These are phyloP conservation scores for Diplazon laetatorius DNA, from an alignment of 2,888 invertebrate genomes.

Conservation along the genomic window DNA sequence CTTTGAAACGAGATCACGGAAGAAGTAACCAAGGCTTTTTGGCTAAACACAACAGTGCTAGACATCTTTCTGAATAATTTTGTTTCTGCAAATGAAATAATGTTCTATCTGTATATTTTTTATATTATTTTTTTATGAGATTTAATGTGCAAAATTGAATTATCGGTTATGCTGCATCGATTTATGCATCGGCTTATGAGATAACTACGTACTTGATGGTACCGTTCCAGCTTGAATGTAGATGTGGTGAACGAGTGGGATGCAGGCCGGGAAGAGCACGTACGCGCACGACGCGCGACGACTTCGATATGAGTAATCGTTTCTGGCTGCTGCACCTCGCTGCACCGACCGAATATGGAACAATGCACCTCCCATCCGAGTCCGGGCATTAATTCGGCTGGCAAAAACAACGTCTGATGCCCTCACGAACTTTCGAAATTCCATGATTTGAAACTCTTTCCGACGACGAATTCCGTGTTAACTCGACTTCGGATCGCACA, in stretches of 20 bases:
- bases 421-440: constrained; percentile 13
- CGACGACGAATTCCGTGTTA: not conserved
- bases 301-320: constrained; percentile 64
- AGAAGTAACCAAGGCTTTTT: too few relatives aligned
- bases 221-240: constrained; percentile 45
- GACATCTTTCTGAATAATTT: too few relatives aligned
- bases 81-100: too few relatives aligned
- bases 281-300: constrained; percentile 38
- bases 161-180: not conserved
- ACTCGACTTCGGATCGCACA: not conserved
- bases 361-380: constrained; percentile 53
- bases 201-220: constrained; percentile 41
- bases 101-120: too few relatives aligned
- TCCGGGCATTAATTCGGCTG: constrained; percentile 50
- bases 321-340: constrained; percentile 37
- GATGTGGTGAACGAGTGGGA: not conserved
- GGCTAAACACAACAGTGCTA: too few relatives aligned
- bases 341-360: constrained; percentile 59
- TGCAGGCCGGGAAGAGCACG: constrained; percentile 3
- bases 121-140: too few relatives aligned
- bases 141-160: not conserved
- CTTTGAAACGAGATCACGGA: too few relatives aligned
- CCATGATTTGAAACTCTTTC: constrained; percentile 5
- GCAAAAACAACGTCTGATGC: constrained; percentile 42
- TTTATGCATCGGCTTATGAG: not conserved